Conservation (phyloP, 2,113 vertebrate species). For the Dolichotis patagonum region DNA sequence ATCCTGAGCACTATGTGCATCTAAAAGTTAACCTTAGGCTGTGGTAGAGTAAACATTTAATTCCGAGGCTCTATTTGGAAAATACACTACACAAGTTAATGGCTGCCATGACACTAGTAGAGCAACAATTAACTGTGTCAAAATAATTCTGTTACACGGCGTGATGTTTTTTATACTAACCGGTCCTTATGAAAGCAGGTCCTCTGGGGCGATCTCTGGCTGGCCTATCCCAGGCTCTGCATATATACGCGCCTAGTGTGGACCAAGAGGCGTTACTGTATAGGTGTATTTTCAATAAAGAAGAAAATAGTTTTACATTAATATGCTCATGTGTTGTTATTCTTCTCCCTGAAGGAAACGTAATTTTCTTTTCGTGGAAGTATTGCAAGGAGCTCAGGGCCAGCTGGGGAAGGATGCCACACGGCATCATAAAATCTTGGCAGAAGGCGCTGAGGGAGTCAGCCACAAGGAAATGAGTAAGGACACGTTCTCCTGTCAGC, state of each 20-base stretch:
- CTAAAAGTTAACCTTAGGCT: conserved; percentile 90
- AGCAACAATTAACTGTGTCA: conserved; percentile 80
- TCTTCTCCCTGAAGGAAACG: conserved; percentile 28
- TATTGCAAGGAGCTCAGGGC: background rate
- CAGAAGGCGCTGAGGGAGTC: background rate
- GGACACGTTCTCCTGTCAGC: background rate
- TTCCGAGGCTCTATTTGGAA: conserved; percentile 81
- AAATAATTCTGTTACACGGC: conserved; percentile 78
- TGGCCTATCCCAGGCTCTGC: conserved; percentile 79
- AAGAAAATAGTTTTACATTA: conserved; percentile 89
- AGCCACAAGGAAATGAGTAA: background rate
- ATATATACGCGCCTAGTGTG: conserved; percentile 77
- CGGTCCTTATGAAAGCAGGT: conserved; percentile 85
- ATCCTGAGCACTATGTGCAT: conserved; percentile 85
- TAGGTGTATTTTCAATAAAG: conserved; percentile 92
- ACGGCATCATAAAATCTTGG: background rate
- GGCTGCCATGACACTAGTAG: conserved; percentile 80
- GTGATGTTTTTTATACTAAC: conserved; percentile 87
- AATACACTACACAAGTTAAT: conserved; percentile 84
- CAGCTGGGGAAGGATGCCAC: background rate
- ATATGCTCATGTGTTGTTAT: conserved; percentile 58
- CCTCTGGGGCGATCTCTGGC: conserved; percentile 82
- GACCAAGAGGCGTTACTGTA: conserved; percentile 87
- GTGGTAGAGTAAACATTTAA: conserved; percentile 82
- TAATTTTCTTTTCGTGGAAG: background rate